Conservation (phyloP, 1,140 invertebrate species). For the Bombus sylvicola region DNA sequence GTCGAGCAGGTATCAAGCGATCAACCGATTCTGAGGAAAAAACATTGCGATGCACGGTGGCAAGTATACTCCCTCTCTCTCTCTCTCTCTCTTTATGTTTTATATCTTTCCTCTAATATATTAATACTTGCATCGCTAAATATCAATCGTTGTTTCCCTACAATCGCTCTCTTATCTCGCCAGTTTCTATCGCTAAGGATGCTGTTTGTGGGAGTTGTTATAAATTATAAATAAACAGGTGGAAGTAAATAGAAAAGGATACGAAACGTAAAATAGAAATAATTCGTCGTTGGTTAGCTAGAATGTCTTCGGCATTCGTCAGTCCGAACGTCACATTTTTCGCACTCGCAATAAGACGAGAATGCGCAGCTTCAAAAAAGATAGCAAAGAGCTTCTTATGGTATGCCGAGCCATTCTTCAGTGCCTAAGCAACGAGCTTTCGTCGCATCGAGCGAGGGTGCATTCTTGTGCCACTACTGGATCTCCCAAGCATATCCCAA, state of each 20-base stretch:
- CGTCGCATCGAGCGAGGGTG: slow-evolving; percentile 61
- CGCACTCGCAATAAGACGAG: slow-evolving; percentile 55
- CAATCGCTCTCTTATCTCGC: neutral
- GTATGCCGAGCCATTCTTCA: slow-evolving; percentile 68
- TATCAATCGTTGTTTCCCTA: neutral
- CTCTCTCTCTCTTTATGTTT: neutral
- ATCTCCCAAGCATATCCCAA: slow-evolving; percentile 66
- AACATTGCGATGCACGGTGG: neutral
- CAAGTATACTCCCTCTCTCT: neutral
- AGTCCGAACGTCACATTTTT: slow-evolving; percentile 53
- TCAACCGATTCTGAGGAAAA: too few relatives aligned
- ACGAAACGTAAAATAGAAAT: slow-evolving; percentile 32
- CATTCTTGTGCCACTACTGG: slow-evolving; percentile 60
- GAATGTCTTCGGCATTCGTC: slow-evolving; percentile 39
- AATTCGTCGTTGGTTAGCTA: slow-evolving; percentile 27
- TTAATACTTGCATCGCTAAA: neutral
- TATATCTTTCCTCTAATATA: neutral
- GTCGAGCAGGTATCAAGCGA: too few relatives aligned
- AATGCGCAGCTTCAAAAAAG: slow-evolving; percentile 57
- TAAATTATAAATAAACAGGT: neutral
- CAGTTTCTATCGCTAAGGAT: neutral
- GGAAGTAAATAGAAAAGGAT: neutral
- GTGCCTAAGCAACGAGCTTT: slow-evolving; percentile 67
- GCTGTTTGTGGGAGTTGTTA: neutral
- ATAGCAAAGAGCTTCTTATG: slow-evolving; percentile 54